Base-by-base conservation (phyloP, 2,797 vertebrate genomes). In the Luscinia luscinia region DNA sequence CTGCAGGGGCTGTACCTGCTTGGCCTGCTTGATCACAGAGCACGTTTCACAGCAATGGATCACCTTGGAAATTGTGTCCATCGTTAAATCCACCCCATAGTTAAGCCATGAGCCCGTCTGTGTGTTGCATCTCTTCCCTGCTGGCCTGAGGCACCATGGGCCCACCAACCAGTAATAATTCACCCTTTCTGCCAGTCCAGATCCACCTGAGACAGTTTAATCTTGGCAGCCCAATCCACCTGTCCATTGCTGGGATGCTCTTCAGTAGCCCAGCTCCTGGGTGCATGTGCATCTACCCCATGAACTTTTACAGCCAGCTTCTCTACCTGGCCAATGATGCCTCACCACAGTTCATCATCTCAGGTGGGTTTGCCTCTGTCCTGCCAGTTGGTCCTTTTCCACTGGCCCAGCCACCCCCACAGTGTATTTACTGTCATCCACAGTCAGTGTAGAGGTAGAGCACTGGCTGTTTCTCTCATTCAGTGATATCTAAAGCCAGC, bases 281-380 rank as follows among this genome's bases (percentile, higher is more conserved):
- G 6, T 30, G 3, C 1, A 0, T 41, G 24, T 28, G 12, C 24
- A 49, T 15, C 64, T 59, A 36, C 45, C 10, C 3, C 2, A 16
- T 1, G 3, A 24, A 8, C 11, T 28, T 73, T 17, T 41, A 41
- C 16, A 74, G 38, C 18, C 22, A 43, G 0, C 17, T 58, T 51
- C 63, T 67, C 34, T n/a, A 15, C 21, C 18, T 38, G 40, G 40
- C 40, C 40, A 15, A 15, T 40, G 40, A 40, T 40, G 40, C 40
- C 40, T 40, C 40, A 40, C 13, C 40, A 40, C 40, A 40, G 40
- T 14, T 40, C 40, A 40, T 40, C 40, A 40, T 40, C 40, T 40
- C 40, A 40, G 40, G 15, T 40, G 40, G 40, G 40, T 40, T 40
- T 40, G 14, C 40, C 40, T 15, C 40, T 40, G 40, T 40, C 40